Base-by-base conservation (phyloP, 2,113 vertebrate genomes). In the Ammodytes marinus region DNA sequence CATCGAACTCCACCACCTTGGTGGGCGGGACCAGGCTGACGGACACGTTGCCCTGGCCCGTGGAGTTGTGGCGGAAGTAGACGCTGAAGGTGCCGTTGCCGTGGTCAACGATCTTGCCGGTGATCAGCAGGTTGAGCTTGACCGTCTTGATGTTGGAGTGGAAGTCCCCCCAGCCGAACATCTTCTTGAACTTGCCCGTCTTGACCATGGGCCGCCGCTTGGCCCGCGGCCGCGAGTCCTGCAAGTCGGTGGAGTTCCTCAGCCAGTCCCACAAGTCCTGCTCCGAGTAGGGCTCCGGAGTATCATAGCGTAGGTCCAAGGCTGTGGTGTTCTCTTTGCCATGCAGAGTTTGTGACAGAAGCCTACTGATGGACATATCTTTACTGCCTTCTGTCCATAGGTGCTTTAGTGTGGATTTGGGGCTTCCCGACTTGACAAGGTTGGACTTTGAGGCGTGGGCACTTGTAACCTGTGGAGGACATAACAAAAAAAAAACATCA, bases 111-210 rank as follows among this genome's bases (percentile, higher is more conserved):
- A 99, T 99, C 96, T 99, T 99, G 63, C 98, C 98, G 0, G 97
- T 99, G 94, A 99, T 99, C 88, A 99, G 96, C 69, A 99, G 96
- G 94, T 99, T 99, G 85, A 99, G 95, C 94, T 99, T 99, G 89
- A 99, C 98, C 65, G 98, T 99, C 94, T 99, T 99, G 94, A 99
- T 99, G 92, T 99, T 99, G 79, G 98, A 99, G 94, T 99, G 97
- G 95, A 99, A 99, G 95, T 99, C 98, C 1, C 98, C 98, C 98
- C 98, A 99, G 91, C 98, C 98, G 55, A 99, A 99, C 98, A 99
- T 99, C 95, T 99, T 99, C 96, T 99, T 99, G 93, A 99, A 99
- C 92, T 99, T 99, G 59, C 98, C 98, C 10, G 98, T 99, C 94
- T 99, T 99, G 85, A 99, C 98, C 19, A 99, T 99, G 66, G 98